phyloP scores from a whole-genome alignment of 2,113 vertebrate species.

The Danionella cerebrum region DNA sequence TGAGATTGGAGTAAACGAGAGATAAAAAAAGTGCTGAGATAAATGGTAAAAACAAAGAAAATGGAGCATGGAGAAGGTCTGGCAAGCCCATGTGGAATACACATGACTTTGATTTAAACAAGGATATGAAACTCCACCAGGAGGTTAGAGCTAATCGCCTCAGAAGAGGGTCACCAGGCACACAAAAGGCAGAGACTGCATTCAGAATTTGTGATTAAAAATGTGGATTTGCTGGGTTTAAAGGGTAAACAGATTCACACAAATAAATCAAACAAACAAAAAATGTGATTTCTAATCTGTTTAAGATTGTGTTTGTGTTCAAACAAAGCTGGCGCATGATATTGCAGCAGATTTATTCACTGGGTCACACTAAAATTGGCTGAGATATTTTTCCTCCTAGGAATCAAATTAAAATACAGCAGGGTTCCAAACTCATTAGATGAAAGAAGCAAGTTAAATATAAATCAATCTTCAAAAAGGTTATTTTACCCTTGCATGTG shows the following conservation, averaged over 20 bases:
- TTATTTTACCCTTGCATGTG: neutral
- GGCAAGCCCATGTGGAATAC: conserved; percentile 19
- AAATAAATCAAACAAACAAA: neutral
- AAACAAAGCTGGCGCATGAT: neutral
- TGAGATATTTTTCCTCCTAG: neutral
- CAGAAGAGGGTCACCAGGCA: conserved; percentile 6
- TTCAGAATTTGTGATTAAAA: conserved; percentile 16
- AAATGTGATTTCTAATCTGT: conserved; percentile 16
- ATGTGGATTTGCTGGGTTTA: neutral
- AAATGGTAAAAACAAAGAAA: conserved; percentile 22
- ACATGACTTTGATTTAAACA: conserved; percentile 22
- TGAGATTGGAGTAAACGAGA: neutral
- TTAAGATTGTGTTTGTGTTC: neutral
- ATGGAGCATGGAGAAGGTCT: conserved; percentile 2
- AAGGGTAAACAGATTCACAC: neutral
- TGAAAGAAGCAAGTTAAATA: neutral
- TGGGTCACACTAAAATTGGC: neutral
- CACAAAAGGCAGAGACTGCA: neutral
- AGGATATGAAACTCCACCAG: neutral
- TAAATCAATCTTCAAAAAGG: neutral
- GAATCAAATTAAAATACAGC: no score
- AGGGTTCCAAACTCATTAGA: neutral
- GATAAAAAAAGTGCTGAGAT: neutral
- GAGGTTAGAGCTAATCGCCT: conserved; percentile 6
- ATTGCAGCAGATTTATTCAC: neutral